Conservation (phyloP, 2,113 vertebrate species). For the Grus americana region DNA sequence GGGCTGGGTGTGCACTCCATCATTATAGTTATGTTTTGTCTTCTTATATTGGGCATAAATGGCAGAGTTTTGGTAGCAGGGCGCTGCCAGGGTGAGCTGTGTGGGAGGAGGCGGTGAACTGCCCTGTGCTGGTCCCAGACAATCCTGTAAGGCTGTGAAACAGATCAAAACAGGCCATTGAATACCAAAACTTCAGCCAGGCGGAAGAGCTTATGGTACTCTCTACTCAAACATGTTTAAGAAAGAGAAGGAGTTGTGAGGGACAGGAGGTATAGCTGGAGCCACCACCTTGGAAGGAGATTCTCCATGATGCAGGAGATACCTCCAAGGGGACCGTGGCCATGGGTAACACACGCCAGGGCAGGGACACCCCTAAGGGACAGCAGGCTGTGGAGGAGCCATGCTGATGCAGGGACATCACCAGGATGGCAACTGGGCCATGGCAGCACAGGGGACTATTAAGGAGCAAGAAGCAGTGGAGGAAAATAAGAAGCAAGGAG, state of each 20-base stretch:
- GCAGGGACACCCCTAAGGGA: neutral
- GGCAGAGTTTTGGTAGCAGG: neutral
- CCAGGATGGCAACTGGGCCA: neutral
- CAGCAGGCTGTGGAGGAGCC: neutral
- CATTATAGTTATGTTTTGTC: neutral
- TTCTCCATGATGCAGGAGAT: neutral
- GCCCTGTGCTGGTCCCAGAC: fast-evolving
- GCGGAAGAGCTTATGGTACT: neutral
- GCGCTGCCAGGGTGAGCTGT: neutral
- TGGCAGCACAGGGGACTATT: neutral
- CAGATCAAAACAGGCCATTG: fast-evolving
- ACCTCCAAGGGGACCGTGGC: fast-evolving
- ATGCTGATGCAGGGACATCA: neutral
- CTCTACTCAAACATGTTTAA: neutral
- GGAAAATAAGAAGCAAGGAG: neutral
- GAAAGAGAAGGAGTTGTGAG: neutral
- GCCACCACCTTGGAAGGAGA: neutral
- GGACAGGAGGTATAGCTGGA: neutral
- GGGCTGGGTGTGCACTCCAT: neutral
- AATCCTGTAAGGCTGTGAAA: neutral
- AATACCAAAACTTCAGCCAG: neutral
- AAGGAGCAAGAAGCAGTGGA: neutral
- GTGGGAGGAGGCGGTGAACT: neutral
- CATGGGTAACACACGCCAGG: fast-evolving
- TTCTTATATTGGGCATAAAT: neutral